These are phyloP conservation scores for Furcula furcula DNA, from an alignment of 2,888 invertebrate genomes.

Conservation along the genomic window DNA sequence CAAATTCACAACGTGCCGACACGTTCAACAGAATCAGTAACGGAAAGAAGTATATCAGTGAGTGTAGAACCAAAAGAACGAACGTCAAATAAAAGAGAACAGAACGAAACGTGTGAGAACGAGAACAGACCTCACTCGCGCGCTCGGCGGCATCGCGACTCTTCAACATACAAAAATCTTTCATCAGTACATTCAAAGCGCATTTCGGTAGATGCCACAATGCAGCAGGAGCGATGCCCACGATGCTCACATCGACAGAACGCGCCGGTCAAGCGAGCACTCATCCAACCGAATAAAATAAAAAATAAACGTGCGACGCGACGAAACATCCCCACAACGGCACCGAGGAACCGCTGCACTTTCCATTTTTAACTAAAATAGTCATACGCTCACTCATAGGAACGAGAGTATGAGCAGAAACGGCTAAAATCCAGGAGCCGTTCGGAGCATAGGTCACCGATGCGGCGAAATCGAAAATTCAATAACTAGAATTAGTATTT, in stretches of 20 bases:
- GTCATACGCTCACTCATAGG: too few relatives aligned
- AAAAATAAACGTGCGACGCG: constrained; percentile 13
- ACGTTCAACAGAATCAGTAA: constrained; percentile 30
- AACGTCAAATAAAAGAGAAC: constrained; percentile 29
- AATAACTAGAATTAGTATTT: too few relatives aligned
- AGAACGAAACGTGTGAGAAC: constrained; percentile 26
- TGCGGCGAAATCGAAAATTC: too few relatives aligned
- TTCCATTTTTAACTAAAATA: too few relatives aligned
- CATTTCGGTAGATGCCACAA: neutral
- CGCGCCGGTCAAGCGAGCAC: constrained; percentile 20
- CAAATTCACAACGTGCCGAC: constrained; percentile 40
- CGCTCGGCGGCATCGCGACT: constrained; percentile 24
- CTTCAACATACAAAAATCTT: constrained; percentile 2
- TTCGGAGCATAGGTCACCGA: too few relatives aligned
- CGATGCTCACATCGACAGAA: constrained; percentile 5
- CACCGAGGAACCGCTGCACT: neutral
- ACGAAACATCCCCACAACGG: constrained; percentile 4
- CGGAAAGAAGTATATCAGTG: constrained; percentile 36
- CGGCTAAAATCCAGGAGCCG: too few relatives aligned
- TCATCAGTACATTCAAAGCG: constrained; percentile 10
- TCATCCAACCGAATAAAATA: constrained; percentile 16
- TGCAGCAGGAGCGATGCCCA: neutral
- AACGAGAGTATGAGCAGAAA: too few relatives aligned
- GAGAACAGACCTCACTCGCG: constrained; percentile 29
- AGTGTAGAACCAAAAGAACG: constrained; percentile 37